Conservation (phyloP, 2,113 vertebrate genomes). For the Vulpes vulpes region DNA sequence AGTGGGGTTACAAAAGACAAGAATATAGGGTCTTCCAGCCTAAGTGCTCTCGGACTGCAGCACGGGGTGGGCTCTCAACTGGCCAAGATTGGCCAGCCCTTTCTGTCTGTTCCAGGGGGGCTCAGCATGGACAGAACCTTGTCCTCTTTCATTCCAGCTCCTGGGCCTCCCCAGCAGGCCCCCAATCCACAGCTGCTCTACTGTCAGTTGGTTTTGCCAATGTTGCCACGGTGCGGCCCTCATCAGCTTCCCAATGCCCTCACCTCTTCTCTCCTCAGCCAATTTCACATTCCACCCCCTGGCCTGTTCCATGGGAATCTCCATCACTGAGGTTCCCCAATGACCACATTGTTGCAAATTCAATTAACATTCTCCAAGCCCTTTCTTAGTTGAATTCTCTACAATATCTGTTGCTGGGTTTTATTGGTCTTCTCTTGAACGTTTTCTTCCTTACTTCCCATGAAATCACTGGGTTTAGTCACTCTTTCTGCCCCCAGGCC, state of each 20-base stretch:
- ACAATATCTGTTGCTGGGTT: neutral
- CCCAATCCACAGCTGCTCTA: neutral
- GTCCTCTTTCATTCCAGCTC: neutral
- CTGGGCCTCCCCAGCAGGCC: neutral
- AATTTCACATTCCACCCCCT: neutral
- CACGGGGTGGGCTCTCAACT: neutral
- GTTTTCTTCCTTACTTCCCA: neutral
- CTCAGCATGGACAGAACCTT: neutral
- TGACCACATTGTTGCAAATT: neutral
- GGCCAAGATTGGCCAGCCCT: neutral
- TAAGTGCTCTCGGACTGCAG: neutral
- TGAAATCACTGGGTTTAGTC: neutral
- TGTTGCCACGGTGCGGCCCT: neutral
- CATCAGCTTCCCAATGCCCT: neutral
- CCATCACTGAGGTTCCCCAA: neutral
- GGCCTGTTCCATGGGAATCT: neutral
- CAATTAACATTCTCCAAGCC: neutral
- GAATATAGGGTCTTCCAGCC: neutral
- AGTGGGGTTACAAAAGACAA: neutral
- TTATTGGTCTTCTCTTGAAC: conserved; percentile 4
- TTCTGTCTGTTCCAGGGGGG: neutral
- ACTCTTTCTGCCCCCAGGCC: neutral
- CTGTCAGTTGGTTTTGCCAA: neutral
- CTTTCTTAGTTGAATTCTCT: neutral
- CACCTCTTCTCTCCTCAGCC: neutral